Evolutionary conservation across 2,888 invertebrate genomes (phyloP).

Genomic region (Unio delphinus): DNA sequence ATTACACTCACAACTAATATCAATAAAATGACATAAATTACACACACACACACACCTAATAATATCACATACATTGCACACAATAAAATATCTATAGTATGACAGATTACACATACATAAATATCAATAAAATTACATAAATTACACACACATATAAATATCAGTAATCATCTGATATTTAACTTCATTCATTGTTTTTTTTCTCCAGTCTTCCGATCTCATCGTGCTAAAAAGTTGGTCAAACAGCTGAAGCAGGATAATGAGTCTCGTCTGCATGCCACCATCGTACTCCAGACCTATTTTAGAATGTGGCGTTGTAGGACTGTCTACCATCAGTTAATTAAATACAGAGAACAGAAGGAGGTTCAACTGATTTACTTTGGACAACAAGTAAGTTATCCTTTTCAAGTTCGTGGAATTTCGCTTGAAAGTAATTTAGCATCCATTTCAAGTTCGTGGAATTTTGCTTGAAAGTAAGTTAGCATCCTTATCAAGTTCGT

Average conservation of each 20-base stretch:
- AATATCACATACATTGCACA: too few relatives aligned
- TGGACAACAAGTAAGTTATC: slow-evolving; percentile 82
- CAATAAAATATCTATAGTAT: too few relatives aligned
- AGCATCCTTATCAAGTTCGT: too few relatives aligned
- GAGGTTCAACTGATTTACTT: slow-evolving; percentile 89
- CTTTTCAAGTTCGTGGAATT: not conserved
- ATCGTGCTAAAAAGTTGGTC: slow-evolving; percentile 33
- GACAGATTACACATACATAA: too few relatives aligned
- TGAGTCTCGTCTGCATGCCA: slow-evolving; percentile 61
- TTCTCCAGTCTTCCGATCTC: slow-evolving; percentile 46
- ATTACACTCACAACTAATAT: too few relatives aligned
- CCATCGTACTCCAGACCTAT: slow-evolving; percentile 80
- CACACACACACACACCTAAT: too few relatives aligned
- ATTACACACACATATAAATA: too few relatives aligned
- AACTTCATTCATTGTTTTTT: not conserved
- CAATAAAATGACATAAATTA: too few relatives aligned
- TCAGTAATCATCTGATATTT: too few relatives aligned
- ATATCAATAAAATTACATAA: too few relatives aligned
- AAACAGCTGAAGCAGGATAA: slow-evolving; percentile 17
- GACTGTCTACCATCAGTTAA: slow-evolving; percentile 70
- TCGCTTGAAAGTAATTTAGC: not conserved
- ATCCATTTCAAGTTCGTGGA: too few relatives aligned
- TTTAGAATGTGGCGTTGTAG: slow-evolving; percentile 82
- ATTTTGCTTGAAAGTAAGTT: too few relatives aligned
- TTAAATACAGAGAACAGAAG: slow-evolving; percentile 82